These are phyloP conservation scores for Mormyrus lacerda DNA, from an alignment of 2,113 vertebrate species.

Conservation along the genomic window DNA sequence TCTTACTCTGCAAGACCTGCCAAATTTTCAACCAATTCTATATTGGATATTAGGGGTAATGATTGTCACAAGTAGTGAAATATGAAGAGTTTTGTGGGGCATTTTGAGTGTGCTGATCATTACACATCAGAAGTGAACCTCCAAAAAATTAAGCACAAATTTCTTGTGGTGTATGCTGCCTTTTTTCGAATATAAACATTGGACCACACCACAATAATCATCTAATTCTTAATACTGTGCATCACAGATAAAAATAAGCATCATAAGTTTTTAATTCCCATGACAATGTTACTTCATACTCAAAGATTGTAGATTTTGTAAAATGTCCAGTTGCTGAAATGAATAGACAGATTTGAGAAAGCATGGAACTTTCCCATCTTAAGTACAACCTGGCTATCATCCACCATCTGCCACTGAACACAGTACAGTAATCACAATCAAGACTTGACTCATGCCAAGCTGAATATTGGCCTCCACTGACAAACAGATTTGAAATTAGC, in stretches of 20 bases:
- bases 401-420: slow-evolving; percentile 46
- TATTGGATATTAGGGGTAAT: neutral
- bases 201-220: neutral
- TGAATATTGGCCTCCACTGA: slow-evolving; percentile 28
- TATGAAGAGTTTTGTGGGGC: neutral
- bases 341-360: slow-evolving; percentile 16
- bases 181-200: neutral
- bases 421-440: slow-evolving; percentile 28
- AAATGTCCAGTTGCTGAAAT: neutral
- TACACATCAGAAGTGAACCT: neutral
- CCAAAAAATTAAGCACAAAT: neutral
- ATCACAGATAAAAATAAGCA: neutral
- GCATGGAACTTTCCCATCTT: slow-evolving; percentile 26
- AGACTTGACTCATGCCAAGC: slow-evolving; percentile 27
- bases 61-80: neutral
- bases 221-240: neutral
- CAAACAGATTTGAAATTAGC: slow-evolving; percentile 32
- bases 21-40: neutral
- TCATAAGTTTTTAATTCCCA: neutral
- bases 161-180: neutral
- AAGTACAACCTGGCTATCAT: slow-evolving; percentile 26
- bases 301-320: neutral
- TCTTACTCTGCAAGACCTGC: neutral
- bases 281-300: neutral
- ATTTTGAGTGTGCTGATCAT: neutral